A percentile compares a stretch with the other conserved stretches of the same genome.
phyloP scores from a whole-genome alignment of 2,888 invertebrate species.

The Marronus borbonicus region DNA sequence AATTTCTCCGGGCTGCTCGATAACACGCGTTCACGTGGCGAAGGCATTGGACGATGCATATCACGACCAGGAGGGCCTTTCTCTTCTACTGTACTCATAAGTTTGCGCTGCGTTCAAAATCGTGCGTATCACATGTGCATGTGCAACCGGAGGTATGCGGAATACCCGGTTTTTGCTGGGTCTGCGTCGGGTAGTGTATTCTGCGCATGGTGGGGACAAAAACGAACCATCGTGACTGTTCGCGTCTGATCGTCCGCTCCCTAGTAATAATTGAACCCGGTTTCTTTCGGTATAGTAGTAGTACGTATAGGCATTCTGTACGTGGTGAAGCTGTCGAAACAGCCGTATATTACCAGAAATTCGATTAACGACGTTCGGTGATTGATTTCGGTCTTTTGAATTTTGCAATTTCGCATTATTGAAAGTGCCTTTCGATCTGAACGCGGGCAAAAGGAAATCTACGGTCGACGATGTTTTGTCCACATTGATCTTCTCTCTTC shows the following conservation, averaged over 20 bases:
- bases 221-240: background rate
- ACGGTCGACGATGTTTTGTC: constrained; percentile 4
- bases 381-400: background rate
- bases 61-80: constrained; percentile 21
- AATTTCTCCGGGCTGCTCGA: constrained; percentile 1
- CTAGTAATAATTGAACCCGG: constrained; percentile 38
- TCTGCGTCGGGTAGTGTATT: background rate
- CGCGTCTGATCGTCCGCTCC: background rate
- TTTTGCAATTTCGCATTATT: background rate
- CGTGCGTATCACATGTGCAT: background rate
- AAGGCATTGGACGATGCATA: background rate
- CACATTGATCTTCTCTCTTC: constrained; percentile 16
- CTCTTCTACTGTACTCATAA: background rate
- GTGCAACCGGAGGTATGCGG: background rate
- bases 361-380: background rate
- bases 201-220: constrained; percentile 31
- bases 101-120: background rate
- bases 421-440: background rate
- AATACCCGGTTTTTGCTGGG: background rate
- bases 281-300: constrained; percentile 18
- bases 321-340: background rate
- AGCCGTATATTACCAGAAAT: background rate
- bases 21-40: constrained; percentile 30
- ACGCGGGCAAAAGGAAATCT: constrained; percentile 10
- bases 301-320: background rate